Conservation (phyloP, 2,113 vertebrate genomes). For the Martes martes region DNA sequence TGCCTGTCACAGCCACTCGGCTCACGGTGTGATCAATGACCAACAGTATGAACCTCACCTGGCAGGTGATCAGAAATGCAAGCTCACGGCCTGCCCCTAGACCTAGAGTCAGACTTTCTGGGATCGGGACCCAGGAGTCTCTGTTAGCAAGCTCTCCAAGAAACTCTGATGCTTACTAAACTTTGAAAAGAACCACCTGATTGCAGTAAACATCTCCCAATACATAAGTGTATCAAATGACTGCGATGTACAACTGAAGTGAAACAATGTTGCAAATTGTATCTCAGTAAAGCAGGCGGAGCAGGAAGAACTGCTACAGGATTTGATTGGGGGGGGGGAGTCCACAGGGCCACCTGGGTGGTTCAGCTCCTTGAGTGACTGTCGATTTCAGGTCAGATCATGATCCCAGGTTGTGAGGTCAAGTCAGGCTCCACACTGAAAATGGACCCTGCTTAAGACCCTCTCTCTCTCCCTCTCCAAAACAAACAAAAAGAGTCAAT, state of each 20-base stretch:
- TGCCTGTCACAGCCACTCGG: accelerated
- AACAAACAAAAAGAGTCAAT: too few relatives aligned
- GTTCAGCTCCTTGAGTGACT: background rate
- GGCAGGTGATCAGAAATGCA: background rate
- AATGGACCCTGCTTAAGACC: background rate
- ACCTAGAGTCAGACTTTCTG: background rate
- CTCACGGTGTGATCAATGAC: background rate
- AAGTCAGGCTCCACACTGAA: background rate
- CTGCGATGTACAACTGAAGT: too few relatives aligned
- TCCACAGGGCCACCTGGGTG: background rate
- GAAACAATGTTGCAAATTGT: accelerated
- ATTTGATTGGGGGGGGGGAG: background rate
- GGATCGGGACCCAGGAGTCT: background rate
- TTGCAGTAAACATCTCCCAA: too few relatives aligned
- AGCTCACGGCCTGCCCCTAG: accelerated
- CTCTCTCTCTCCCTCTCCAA: background rate
- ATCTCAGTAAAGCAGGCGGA: background rate
- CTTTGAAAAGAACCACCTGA: background rate
- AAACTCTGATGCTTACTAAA: background rate
- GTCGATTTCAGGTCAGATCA: background rate
- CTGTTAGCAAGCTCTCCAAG: too few relatives aligned
- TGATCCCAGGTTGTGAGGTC: background rate
- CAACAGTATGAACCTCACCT: accelerated
- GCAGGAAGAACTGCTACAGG: background rate
- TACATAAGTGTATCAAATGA: accelerated